Base-by-base conservation (phyloP, 2,797 vertebrate genomes). In the Orestias chungarensis region DNA sequence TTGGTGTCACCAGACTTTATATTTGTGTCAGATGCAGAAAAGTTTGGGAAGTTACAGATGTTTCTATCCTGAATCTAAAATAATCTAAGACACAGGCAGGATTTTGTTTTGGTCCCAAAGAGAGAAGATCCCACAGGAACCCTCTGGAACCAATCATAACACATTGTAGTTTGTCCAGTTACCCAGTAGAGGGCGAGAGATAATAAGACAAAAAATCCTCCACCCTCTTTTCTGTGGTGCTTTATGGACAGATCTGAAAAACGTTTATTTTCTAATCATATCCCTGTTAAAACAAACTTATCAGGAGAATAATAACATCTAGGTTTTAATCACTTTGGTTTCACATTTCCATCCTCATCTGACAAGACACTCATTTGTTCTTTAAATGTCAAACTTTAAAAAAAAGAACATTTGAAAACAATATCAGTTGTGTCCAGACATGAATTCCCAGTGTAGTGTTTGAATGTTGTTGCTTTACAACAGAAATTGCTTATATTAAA, bases 131-230 rank as follows among this genome's bases (percentile, higher is more conserved):
- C n/a, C 33, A 10, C 20, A 25, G 35, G 6, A 42, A 42, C 12
- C 47, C 4, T n/a, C n/a, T 15, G 38, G 6, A 14, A 2, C 29
- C 29, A 1, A 44, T 18, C n/a, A 50, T 46, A 57, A 38, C 6
- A 3, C 17, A 25, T 18, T 0, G 76, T 27, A 74, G 70, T 78
- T 71, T 40, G 5, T 27, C 15, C 2, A 64, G 23, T 4, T 3
- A 1, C 25, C 82, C 88, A 88, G 62, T 0, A 87, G 90, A 80
- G 80, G 85, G 82, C 12, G 66, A 62, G 68, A 87, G 43, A 84
- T 11, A 12, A 0, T 35, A 59, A 35, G 1, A 40, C 35, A 68
- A 47, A 20, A 7, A n/a, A 43, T 27, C 0, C 10, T 47, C 35
- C 59, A 15, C 18, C 10, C 12, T 12, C 33, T 17, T 12, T n/a